Base-by-base conservation (phyloP, 2,888 invertebrate genomes). In the Hypsopygia costalis region DNA sequence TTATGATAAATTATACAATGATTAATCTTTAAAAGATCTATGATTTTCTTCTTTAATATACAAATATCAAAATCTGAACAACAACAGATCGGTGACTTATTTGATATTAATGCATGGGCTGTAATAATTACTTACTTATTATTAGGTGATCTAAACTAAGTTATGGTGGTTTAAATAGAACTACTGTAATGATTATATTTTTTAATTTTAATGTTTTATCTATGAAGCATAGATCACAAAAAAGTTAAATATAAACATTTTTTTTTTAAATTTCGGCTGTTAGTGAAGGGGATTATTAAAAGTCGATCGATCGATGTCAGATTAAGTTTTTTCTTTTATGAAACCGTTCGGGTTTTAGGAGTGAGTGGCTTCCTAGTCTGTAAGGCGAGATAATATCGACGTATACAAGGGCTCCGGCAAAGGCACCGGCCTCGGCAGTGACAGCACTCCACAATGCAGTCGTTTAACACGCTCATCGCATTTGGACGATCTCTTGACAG, bases 391-490 rank as follows among this genome's bases (percentile, higher is more conserved):
- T 80, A 71, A 67, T 68, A 79, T 81, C 76, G 60, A 62, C 56
- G 61, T 54, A 55, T n/a, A 58, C 50, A 49, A 61, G 57, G 56
- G 58, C 53, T 56, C 46, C 55, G 48, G 62, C 73, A 79, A 82
- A 81, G 81, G 73, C 60, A 72, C 78, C 81, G 78, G 62, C 72
- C 56, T 55, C 58, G 49, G 49, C 73, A 69, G 77, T 77, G 82
- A 82, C 81, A 79, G 80, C 71, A 58, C 63, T 56, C 69, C 71
- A 86, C 83, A 87, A 86, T 82, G 75, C 79, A 72, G 71, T 76
- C 82, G 81, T 86, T 85, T 85, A 83, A 82, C 80, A 85, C 81
- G 86, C 83, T 83, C 79, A 72, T 80, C 85, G 74, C 74, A 71
- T 79, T 81, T 67, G 70, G 79, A 71, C 63, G 68, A 69, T 69